Evolutionary conservation across 2,888 invertebrate species (phyloP).

Genomic region (Horisme vitalbata): DNA sequence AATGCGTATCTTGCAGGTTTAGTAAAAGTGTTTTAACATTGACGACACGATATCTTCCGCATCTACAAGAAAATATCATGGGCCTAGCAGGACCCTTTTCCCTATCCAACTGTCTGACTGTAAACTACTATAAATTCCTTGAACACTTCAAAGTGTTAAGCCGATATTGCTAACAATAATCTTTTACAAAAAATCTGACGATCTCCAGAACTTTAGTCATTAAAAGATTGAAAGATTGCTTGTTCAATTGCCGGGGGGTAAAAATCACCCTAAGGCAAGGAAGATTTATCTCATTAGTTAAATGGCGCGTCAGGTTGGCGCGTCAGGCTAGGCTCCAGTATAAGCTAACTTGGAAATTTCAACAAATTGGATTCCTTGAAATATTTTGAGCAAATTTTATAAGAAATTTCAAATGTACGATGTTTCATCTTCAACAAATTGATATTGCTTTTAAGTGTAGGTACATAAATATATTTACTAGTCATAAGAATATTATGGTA

Average conservation of each 20-base stretch:
- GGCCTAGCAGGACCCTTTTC: too few relatives aligned
- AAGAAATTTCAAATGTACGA: background rate
- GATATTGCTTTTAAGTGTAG: too few relatives aligned
- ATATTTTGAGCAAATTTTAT: slow-evolving; percentile 17
- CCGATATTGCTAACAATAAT: slow-evolving; percentile 16
- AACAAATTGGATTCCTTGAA: slow-evolving; percentile 27
- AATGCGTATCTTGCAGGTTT: too few relatives aligned
- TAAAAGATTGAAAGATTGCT: slow-evolving; percentile 80
- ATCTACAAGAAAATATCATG: too few relatives aligned
- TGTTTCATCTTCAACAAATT: background rate
- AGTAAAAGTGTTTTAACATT: too few relatives aligned
- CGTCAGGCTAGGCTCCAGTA: slow-evolving; percentile 52
- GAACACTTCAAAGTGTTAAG: background rate
- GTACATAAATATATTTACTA: too few relatives aligned
- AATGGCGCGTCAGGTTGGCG: slow-evolving; percentile 71
- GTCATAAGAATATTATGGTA: too few relatives aligned
- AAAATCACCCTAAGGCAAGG: slow-evolving; percentile 58
- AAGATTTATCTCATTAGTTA: slow-evolving; percentile 80
- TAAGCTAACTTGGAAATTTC: slow-evolving; percentile 42
- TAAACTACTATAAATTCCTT: too few relatives aligned
- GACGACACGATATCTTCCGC: too few relatives aligned
- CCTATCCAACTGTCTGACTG: too few relatives aligned
- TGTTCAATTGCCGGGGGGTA: slow-evolving; percentile 64
- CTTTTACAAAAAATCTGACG: slow-evolving; percentile 40
- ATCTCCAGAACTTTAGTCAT: slow-evolving; percentile 69